Base-by-base conservation (phyloP, 2,113 vertebrate genomes). In the Lepisosteus osseus region DNA sequence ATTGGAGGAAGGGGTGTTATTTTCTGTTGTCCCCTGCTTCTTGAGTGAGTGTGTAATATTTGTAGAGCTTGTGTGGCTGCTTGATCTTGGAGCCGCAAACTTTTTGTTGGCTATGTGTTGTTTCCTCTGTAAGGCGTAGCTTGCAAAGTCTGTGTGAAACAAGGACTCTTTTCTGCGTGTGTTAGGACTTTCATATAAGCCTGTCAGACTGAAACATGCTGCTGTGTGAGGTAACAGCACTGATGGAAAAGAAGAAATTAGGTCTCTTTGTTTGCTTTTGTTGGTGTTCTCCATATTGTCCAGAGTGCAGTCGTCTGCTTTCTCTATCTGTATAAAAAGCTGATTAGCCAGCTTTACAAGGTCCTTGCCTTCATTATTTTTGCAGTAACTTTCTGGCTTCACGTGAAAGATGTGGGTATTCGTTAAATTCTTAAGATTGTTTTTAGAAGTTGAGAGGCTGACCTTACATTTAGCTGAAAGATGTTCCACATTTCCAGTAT, bases 111-210 rank as follows among this genome's bases (percentile, higher is more conserved):
- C 3, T 13, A 47, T 13, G 67, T 78, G 61, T 61, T 14, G 40
- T 3, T 67, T 71, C 66, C 82, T 79, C 54, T 90, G 85, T 55
- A 90, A 77, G 1, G 72, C 63, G 63, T 87, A 86, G 65, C 63
- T 67, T 3, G 84, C 77, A 9, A 77, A 9, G 9, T 78, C 72
- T 11, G 84, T 84, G 70, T 87, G 90, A 72, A 93, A 91, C 79
- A 92, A 65, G 61, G 90, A 92, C 78, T 93, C 91, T 67, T 92
- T 92, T 55, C 90, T 80, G 4, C 87, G 76, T 13, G 90, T 93
- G 81, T 92, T 90, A 3, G 85, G 88, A 68, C 88, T 87, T 68
- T 92, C 90, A 15, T 85, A 86, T 3, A 90, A 76, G 29, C 86
- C 87, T 3, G 78, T 73, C 74, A 90, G 68, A 6, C 84, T 86